Evolutionary conservation across 2,113 vertebrate species (phyloP), one percentile per base, ranked within the genome.

Genomic region (Apistogramma diplotaenia): DNA sequence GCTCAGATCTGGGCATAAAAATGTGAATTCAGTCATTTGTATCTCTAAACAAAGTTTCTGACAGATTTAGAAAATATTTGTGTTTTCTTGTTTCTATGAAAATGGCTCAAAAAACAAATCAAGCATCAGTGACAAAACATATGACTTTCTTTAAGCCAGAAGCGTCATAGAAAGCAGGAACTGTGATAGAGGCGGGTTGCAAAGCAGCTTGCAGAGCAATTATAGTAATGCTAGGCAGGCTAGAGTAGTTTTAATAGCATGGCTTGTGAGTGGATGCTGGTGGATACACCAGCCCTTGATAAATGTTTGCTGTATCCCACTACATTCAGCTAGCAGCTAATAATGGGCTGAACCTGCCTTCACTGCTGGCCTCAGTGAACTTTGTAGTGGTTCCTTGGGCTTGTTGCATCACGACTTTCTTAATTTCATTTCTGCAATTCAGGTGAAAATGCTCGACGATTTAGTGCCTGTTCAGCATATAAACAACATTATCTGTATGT

Each of bases 301-400:
- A 35, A 31, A 35, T 60, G 19, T 3, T 25, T 43, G 18, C 43
- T 70, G 43, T n/a, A n/a, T n/a, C n/a, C n/a, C n/a, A n/a, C n/a
- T n/a, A n/a, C n/a, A 0, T 49, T 70, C 40, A 49, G 40, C 46
- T 67, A 19, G 11, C 62, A 19, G 62, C 9, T 46, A 23, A 7
- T 12, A 29, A 67, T 29, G 27, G 46, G 0, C 18, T 70, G 23
- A 70, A 49, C 1, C 49, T 12, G 23, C 27, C 0, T 1, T 49
- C 37, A 43, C 27, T 46, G 8, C 37, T 37, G 43, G 61, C 61
- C 61, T 67, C 23, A 18, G 8, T 21, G 16, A 46, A 46, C 37
- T 27, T 15, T 40, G 37, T 12, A 13, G 3, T 40, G 10, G 11
- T 40, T 40, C 37, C 37, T 40, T 40, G 3, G 37, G 37, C 10